Conservation (phyloP, 2,113 vertebrate species). For the Regulus satrapa region DNA sequence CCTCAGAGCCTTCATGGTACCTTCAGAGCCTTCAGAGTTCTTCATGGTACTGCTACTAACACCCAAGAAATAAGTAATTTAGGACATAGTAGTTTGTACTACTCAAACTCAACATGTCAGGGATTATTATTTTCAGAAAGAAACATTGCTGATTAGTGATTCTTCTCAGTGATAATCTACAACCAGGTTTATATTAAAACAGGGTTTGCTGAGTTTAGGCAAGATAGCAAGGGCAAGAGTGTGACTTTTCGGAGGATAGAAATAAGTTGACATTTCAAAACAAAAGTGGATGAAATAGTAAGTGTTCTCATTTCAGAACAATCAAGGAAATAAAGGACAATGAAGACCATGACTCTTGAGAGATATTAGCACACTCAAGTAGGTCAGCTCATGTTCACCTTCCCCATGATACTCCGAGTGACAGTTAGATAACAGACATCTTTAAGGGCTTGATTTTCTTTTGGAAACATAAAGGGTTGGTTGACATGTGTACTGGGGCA, state of each 20-base stretch:
- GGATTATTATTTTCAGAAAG: neutral
- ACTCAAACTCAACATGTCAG: neutral
- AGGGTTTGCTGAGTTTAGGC: neutral
- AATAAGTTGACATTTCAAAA: neutral
- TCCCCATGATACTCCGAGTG: neutral
- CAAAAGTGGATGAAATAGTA: neutral
- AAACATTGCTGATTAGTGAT: neutral
- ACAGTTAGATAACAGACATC: neutral
- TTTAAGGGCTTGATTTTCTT: neutral
- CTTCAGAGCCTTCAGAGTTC: neutral
- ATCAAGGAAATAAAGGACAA: neutral
- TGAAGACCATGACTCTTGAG: neutral
- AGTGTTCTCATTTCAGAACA: neutral
- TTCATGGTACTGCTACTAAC: neutral
- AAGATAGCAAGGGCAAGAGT: neutral
- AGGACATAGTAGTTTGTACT: neutral
- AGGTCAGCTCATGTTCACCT: neutral
- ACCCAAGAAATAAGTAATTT: neutral
- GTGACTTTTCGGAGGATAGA: neutral
- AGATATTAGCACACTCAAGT: neutral
- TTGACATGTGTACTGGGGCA: neutral
- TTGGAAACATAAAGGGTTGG: neutral
- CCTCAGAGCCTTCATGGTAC: neutral
- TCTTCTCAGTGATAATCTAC: neutral
- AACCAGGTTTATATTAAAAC: neutral